Evolutionary conservation across 2,797 vertebrate genomes (phyloP).

Genomic region (Danio tinwini): DNA sequence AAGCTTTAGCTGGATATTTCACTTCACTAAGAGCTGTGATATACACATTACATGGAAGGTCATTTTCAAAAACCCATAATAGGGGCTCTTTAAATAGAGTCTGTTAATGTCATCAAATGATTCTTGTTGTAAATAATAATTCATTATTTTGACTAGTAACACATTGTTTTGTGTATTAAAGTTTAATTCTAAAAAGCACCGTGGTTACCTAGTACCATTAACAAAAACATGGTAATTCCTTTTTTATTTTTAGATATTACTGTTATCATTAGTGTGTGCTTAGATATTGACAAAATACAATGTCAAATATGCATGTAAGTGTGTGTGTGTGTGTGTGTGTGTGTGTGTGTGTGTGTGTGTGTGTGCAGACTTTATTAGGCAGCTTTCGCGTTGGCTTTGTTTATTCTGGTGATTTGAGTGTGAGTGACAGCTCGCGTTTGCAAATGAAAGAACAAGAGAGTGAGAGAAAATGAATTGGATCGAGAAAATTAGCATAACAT

Average conservation of each 20-base stretch:
- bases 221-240: not conserved
- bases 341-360: conserved; percentile 52
- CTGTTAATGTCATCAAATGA: too few species aligned
- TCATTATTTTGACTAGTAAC: too few species aligned
- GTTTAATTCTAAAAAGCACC: not conserved
- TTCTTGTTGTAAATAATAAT: too few species aligned
- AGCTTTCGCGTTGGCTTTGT: conserved; percentile 70
- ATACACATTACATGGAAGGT: too few species aligned
- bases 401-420: conserved; percentile 70
- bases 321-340: conserved; percentile 20
- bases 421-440: conserved; percentile 79
- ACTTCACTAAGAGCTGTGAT: too few species aligned
- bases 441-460: conserved; percentile 66
- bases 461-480: conserved; percentile 82
- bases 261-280: not conserved
- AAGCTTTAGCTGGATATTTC: too few species aligned
- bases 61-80: too few species aligned
- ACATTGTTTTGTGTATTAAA: not conserved
- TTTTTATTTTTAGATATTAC: not conserved
- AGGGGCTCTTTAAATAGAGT: too few species aligned
- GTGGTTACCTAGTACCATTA: not conserved
- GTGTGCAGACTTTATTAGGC: conserved; percentile 68
- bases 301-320: not conserved
- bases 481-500: conserved; percentile 85
- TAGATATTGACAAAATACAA: not conserved